Percentiles rank a stretch among this genome's conserved stretches.
phyloP scores from a whole-genome alignment of 2,113 vertebrate genomes.

The Pristiophorus japonicus region DNA sequence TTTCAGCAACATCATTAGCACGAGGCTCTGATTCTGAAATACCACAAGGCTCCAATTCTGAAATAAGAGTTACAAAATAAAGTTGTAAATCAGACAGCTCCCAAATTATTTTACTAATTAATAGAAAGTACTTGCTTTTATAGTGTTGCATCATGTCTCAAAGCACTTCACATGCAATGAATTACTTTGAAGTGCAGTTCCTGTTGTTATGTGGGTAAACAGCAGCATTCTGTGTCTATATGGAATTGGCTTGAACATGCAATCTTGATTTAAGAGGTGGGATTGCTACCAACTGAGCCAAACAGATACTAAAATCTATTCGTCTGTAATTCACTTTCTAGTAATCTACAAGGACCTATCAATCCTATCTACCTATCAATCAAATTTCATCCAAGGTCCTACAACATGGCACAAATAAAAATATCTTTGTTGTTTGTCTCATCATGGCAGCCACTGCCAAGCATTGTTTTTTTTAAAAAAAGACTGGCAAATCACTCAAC shows the following conservation, averaged over 20 bases:
- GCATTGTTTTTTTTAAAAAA: neutral
- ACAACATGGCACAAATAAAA: neutral
- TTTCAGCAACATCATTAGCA: neutral
- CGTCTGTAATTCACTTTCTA: neutral
- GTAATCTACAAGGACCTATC: neutral
- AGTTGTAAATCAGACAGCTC: neutral
- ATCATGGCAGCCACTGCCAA: neutral
- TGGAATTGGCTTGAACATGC: neutral
- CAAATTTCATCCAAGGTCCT: neutral
- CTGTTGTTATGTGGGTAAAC: neutral
- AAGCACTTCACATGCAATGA: neutral
- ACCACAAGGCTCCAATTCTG: neutral
- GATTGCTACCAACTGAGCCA: neutral
- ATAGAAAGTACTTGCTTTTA: neutral
- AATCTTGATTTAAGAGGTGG: too few relatives aligned
- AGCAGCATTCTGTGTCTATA: neutral
- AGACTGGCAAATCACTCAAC: neutral
- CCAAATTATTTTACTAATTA: neutral
- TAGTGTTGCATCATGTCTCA: neutral
- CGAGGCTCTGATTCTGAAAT: neutral
- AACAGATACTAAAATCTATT: neutral
- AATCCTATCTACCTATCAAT: neutral
- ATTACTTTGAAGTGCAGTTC: neutral
- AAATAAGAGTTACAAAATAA: neutral
- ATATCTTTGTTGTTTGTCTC: neutral